phyloP scores from a whole-genome alignment of 2,888 invertebrate genomes.

The Nephrotoma guestfalica region DNA sequence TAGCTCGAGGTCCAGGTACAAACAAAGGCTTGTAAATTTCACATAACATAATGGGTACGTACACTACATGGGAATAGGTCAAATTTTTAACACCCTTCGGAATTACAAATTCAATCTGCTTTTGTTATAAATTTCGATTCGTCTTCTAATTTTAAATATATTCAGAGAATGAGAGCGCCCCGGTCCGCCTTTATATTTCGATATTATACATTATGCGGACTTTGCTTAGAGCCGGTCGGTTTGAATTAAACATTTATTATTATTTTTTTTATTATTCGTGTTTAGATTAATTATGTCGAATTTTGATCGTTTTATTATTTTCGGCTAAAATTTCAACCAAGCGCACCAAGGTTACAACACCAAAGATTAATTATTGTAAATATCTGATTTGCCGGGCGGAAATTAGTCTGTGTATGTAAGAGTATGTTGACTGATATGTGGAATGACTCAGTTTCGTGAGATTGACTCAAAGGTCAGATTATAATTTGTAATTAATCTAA shows the following conservation, averaged over 20 bases:
- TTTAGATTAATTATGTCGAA: neutral
- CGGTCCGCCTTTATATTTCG: neutral
- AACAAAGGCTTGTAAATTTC: neutral
- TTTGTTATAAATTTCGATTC: neutral
- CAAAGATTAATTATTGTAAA: neutral
- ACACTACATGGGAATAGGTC: neutral
- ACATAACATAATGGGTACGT: neutral
- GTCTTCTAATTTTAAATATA: neutral
- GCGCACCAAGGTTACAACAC: neutral
- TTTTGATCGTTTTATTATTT: neutral
- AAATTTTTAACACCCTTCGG: neutral
- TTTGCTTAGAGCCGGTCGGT: neutral
- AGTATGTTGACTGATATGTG: neutral
- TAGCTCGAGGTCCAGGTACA: neutral
- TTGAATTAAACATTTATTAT: neutral
- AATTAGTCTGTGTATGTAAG: neutral
- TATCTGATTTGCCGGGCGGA: neutral
- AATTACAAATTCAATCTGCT: neutral
- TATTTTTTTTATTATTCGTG: neutral
- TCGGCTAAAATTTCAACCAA: neutral
- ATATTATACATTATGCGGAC: neutral
- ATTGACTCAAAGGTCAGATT: neutral
- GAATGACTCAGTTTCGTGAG: neutral
- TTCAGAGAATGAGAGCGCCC: neutral
- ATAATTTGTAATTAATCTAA: neutral